These are phyloP conservation scores for Larimichthys polyactis DNA, from an alignment of 2,113 vertebrate species.

Conservation along the genomic window DNA sequence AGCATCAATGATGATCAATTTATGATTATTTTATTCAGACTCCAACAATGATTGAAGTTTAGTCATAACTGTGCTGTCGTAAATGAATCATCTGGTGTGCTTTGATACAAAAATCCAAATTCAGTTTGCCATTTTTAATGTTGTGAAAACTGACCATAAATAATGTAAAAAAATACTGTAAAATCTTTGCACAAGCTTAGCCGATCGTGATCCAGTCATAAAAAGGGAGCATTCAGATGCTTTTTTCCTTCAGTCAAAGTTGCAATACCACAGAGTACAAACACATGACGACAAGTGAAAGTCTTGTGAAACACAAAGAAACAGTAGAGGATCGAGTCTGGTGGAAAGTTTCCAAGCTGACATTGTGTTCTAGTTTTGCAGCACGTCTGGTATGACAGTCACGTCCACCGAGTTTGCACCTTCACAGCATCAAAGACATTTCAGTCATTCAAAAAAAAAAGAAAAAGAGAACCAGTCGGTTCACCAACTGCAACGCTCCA, in stretches of 20 bases:
- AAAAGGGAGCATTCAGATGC: not conserved
- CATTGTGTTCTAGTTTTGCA: conserved; percentile 20
- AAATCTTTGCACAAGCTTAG: not conserved
- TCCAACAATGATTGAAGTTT: no score
- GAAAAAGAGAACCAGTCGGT: conserved; percentile 31
- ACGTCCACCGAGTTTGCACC: not conserved
- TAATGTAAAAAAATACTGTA: not conserved
- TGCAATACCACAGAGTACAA: no score
- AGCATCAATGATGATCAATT: no score
- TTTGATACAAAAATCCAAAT: no score
- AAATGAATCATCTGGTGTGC: no score
- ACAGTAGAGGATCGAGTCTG: not conserved
- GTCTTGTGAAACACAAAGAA: not conserved
- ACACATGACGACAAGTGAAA: no score
- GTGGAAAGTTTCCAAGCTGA: conserved; percentile 3
- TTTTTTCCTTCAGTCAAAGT: not conserved
- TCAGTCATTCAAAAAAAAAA: not conserved
- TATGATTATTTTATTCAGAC: no score
- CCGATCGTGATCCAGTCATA: not conserved
- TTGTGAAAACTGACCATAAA: not conserved
- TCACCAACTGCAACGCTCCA: not conserved
- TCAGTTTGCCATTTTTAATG: no score
- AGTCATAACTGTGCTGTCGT: no score
- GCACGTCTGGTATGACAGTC: conserved; percentile 17
- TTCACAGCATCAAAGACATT: conserved; percentile 15